phyloP scores from a whole-genome alignment of 2,797 vertebrate genomes.

The Phalloptychus januarius region DNA sequence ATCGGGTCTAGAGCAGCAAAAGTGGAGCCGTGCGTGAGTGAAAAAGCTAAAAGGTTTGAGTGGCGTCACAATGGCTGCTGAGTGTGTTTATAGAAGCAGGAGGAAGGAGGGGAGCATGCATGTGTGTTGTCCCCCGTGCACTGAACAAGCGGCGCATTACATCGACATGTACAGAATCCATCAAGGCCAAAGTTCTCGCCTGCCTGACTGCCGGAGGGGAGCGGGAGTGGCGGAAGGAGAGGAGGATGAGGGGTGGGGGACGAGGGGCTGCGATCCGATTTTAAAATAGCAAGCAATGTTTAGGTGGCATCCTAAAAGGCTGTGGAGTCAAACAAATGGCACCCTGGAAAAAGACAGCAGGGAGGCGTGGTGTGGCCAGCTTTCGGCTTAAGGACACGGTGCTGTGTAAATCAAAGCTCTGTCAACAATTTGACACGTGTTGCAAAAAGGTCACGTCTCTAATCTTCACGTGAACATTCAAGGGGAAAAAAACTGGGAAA shows the following conservation, averaged over 20 bases:
- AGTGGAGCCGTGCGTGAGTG: constrained; percentile 31
- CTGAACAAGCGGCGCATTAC: constrained; percentile 49
- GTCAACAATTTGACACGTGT: constrained; percentile 22
- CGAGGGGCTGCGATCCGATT: constrained; percentile 34
- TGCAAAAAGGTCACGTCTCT: constrained; percentile 17
- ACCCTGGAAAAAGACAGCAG: constrained; percentile 20
- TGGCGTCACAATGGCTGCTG: constrained; percentile 38
- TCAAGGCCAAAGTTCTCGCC: constrained; percentile 66
- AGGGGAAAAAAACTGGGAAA: constrained; percentile 7
- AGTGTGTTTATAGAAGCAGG: constrained; percentile 50
- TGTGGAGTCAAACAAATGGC: constrained; percentile 38
- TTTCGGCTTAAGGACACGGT: constrained; percentile 32
- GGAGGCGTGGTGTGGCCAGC: constrained; percentile 20
- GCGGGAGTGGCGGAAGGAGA: constrained; percentile 6
- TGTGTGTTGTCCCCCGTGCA: constrained; percentile 15
- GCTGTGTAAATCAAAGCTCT: constrained; percentile 45
- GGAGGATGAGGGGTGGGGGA: constrained; percentile 21
- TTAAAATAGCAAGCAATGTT: constrained; percentile 79
- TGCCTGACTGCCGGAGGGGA: constrained; percentile 11
- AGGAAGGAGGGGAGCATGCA: constrained; percentile 12
- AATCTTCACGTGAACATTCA: neutral
- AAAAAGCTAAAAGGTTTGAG: constrained; percentile 50
- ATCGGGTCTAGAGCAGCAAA: constrained; percentile 21
- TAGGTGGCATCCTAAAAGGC: constrained; percentile 67
- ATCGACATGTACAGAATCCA: constrained; percentile 51